Evolutionary conservation across 2,113 vertebrate species (phyloP), one percentile per base, ranked within the genome.

Genomic region (Apteryx mantelli): DNA sequence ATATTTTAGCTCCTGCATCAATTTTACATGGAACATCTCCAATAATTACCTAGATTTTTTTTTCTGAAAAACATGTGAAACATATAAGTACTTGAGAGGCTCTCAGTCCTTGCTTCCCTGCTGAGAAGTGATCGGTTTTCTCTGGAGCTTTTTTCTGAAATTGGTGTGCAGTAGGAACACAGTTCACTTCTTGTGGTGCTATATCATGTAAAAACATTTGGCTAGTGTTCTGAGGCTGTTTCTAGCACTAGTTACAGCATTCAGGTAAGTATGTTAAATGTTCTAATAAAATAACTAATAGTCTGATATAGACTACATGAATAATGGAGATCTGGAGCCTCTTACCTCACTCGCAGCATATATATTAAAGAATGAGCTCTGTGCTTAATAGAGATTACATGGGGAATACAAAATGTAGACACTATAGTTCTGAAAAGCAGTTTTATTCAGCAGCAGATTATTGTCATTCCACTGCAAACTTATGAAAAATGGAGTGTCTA

Each of bases 401-500:
- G 0, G 50, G 60, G 64, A 83, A 94, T 93, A 95, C 1, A 1
- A 96, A 96, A 91, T 64, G 24, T 86, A 83, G 88, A 86, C 94
- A 94, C 20, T 19, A 38, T 52, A 78, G 71, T 64, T 96, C 79
- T n/a, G 94, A 90, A 93, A 94, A 90, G 71, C 79, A 88, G 44
- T 74, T 93, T 94, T 90, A 88, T 94, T 95, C 68, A 83, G 68
- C 44, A 97, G 44, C 71, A 86, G 53, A 80, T 96, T 93, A 90
- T 36, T 83, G 88, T 86, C 71, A 77, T 86, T 96, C 88, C 80
- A 80, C 85, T 93, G 44, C 79, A 88, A 25, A 38, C 22, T 82
- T 94, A 63, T 4, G 58, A 88, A 89, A 96, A 40, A 28, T 36
- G 26, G 30, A 84, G 36, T 88, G 91, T 89, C 78, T 68, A n/a